phyloP scores from a whole-genome alignment of 2,888 invertebrate genomes.

The Chaetoderma sp. region DNA sequence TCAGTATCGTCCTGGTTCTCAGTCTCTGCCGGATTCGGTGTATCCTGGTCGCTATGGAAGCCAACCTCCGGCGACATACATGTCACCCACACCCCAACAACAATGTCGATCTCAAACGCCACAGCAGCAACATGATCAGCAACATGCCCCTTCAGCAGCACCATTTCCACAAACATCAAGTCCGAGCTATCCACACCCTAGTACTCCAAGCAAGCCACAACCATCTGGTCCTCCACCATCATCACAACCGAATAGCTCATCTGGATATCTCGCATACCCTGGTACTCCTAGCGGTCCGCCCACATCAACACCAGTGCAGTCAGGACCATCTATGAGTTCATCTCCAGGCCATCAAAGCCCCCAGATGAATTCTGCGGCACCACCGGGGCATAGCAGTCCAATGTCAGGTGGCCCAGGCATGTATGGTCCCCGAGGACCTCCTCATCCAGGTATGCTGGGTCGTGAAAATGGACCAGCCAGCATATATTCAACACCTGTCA shows the following conservation, averaged over 20 bases:
- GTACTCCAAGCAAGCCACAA: too few relatives aligned
- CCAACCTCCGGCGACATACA: conserved; percentile 10
- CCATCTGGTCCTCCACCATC: too few relatives aligned
- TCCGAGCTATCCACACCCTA: too few relatives aligned
- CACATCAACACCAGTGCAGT: conserved; percentile 24
- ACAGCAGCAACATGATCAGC: too few relatives aligned
- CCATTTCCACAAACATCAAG: too few relatives aligned
- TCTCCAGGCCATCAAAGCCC: conserved; percentile 5
- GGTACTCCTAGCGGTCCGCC: conserved; percentile 5
- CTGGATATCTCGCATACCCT: conserved; percentile 4
- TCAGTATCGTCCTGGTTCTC: neutral
- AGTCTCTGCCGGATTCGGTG: conserved; percentile 8
- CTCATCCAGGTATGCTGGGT: conserved; percentile 41
- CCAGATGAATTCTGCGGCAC: too few relatives aligned
- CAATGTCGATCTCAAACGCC: conserved; percentile 2
- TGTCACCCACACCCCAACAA: conserved; percentile 12
- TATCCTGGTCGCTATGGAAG: conserved; percentile 16
- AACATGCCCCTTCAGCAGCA: too few relatives aligned
- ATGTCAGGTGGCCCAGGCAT: too few relatives aligned
- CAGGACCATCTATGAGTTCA: conserved; percentile 4
- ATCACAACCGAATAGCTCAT: too few relatives aligned
- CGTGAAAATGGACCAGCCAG: conserved; percentile 13
- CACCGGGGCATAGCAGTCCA: too few relatives aligned
- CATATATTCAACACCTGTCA: conserved; percentile 56
- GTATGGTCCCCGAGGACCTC: conserved; percentile 39